These are phyloP conservation scores for Amphipoea oculea DNA, from an alignment of 2,888 invertebrate species.

Conservation along the genomic window DNA sequence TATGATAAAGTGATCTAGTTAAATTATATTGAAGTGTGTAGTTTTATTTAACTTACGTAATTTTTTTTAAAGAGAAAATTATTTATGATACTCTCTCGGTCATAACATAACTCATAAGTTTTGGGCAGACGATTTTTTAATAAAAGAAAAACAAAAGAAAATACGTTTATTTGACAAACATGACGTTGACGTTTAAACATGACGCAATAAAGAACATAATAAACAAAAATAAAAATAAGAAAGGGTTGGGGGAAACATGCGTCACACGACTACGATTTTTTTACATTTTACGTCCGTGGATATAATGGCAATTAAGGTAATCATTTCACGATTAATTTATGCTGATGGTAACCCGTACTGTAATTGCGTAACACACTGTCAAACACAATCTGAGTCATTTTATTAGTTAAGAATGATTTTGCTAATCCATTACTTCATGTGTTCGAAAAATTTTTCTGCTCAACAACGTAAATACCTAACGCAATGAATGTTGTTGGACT, in stretches of 20 bases:
- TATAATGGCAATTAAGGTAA: background rate
- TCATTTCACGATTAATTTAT: background rate
- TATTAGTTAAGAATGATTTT: background rate
- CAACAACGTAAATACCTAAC: background rate
- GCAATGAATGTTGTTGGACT: background rate
- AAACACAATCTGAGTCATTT: background rate
- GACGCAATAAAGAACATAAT: no score
- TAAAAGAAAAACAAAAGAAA: no score
- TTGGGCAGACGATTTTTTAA: background rate
- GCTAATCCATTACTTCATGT: background rate
- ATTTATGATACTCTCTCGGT: background rate
- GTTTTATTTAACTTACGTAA: background rate
- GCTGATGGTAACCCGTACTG: background rate
- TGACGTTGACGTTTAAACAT: no score
- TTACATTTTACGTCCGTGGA: background rate
- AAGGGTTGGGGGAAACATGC: no score
- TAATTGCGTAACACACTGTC: background rate
- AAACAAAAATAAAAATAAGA: no score
- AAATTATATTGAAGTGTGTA: conserved; percentile 5
- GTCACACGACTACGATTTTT: no score
- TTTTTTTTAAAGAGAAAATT: background rate
- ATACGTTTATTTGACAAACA: no score
- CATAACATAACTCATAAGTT: no score
- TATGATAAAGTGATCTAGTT: conserved; percentile 40
- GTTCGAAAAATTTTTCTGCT: background rate